A percentile compares a stretch with the other conserved stretches of the same genome.
phyloP scores from a whole-genome alignment of 2,797 vertebrate genomes.

The Rousettus madagascariensis region DNA sequence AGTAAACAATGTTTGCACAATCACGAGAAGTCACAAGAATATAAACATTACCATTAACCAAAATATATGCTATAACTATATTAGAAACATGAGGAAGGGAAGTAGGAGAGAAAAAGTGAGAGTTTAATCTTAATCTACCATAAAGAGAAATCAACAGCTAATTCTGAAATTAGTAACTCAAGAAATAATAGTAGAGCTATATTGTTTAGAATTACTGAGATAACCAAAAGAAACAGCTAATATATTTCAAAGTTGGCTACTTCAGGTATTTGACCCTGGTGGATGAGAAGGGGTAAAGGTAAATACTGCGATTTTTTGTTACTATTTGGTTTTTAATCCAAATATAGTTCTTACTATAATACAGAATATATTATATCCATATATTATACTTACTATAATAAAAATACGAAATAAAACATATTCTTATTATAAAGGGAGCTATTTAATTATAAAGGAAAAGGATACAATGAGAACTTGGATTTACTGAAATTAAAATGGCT shows the following conservation, averaged over 20 bases:
- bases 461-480: background rate
- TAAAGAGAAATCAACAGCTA: background rate
- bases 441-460: background rate
- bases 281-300: background rate
- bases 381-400: background rate
- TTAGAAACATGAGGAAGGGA: background rate
- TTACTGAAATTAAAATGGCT: background rate
- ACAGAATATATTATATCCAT: background rate
- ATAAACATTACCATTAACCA: background rate
- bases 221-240: conserved; percentile 6
- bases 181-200: background rate
- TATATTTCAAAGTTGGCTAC: background rate
- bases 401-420: background rate
- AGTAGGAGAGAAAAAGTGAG: background rate
- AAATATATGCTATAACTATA: conserved; percentile 9
- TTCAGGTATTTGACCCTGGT: background rate
- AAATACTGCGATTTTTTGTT: background rate
- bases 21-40: background rate
- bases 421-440: background rate
- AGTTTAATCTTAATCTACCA: conserved; percentile 6
- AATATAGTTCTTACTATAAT: conserved; percentile 1
- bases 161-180: background rate
- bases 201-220: background rate
- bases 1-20: background rate
- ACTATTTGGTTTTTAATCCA: background rate